Evolutionary conservation across 2,888 invertebrate genomes (phyloP), one percentile per base, ranked within the genome.

Genomic region (Patella depressa): DNA sequence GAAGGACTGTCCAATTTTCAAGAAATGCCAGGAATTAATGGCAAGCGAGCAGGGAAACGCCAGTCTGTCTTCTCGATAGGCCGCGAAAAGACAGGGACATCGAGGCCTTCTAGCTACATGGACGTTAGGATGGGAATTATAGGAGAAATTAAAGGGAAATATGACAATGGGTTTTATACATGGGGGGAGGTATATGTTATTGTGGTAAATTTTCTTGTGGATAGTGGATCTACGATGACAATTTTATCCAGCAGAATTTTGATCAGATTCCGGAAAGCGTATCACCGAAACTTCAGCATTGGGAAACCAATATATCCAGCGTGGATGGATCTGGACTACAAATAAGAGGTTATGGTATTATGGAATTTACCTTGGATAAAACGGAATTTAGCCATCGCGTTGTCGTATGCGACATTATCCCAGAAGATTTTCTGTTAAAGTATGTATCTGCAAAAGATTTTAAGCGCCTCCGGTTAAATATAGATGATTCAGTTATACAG

Each of bases 201-300:
- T 17, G 53, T 45, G 34, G 76, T n/a, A 17, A 73, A 74, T 7
- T 76, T 80, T 73, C 24, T 78, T 5, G 76, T 78, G 1, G 80
- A 80, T 65, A 78, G 76, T 71, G 78, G 80, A 7, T 55, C 80
- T 53, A 57, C 76, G 11, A 65, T 71, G 69, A 78, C 80, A 53
- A 45, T 80, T 17, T 53, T 80, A 57, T 72, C 78, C 17, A 53
- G n/a, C 17, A 34, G 19, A 24, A 19, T 75, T 53, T 80, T 54
- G 73, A 24, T 75, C 12, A 72, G 55, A 12, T 72, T 80, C 24
- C 34, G 34, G 54, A 69, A 17, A 19, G 17, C 34, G 53, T 12
- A 24, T 53, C 19, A 24, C 75, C 69, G n/a, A 53, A 57, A 65
- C 55, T 74, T 54, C 24, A 45, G 24, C 34, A 24, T 34, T 45